Conservation (phyloP, 1,140 invertebrate genomes). For the Bilobella aurantiaca region DNA sequence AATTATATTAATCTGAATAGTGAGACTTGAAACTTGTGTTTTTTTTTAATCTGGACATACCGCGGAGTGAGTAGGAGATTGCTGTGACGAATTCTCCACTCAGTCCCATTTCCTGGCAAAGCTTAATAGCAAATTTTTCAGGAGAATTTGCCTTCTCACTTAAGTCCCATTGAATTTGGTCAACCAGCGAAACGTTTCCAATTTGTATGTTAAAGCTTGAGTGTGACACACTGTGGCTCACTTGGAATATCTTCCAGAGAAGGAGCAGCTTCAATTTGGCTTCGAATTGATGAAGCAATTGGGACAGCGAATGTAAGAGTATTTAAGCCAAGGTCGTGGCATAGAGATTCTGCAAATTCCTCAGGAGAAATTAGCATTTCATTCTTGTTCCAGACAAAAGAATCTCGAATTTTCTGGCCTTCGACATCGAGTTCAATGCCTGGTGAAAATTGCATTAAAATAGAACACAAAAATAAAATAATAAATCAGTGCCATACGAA, state of each 20-base stretch:
- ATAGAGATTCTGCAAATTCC: slow-evolving; percentile 57
- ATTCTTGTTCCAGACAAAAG: slow-evolving; percentile 57
- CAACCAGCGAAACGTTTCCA: slow-evolving; percentile 57
- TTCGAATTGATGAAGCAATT: slow-evolving; percentile 51
- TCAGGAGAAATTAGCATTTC: slow-evolving; percentile 54
- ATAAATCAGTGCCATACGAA: slow-evolving; percentile 38
- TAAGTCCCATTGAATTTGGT: slow-evolving; percentile 65
- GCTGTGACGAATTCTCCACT: slow-evolving; percentile 60
- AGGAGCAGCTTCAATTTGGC: slow-evolving; percentile 49
- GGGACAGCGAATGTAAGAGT: slow-evolving; percentile 49
- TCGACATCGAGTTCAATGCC: slow-evolving; percentile 57
- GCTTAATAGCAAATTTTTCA: slow-evolving; percentile 52
- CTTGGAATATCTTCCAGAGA: background rate
- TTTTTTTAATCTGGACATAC: background rate
- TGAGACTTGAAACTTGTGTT: background rate
- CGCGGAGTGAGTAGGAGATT: slow-evolving; percentile 48
- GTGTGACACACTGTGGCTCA: slow-evolving; percentile 9
- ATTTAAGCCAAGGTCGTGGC: slow-evolving; percentile 57
- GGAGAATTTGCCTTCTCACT: slow-evolving; percentile 53
- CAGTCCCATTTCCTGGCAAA: slow-evolving; percentile 55
- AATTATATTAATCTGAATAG: background rate
- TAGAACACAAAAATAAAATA: background rate
- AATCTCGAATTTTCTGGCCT: slow-evolving; percentile 54
- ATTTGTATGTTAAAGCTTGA: slow-evolving; percentile 57
- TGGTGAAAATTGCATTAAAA: background rate